Evolutionary conservation across 2,797 vertebrate genomes (phyloP), one percentile per base, ranked within the genome.

Genomic region (Eleutherodactylus coqui): DNA sequence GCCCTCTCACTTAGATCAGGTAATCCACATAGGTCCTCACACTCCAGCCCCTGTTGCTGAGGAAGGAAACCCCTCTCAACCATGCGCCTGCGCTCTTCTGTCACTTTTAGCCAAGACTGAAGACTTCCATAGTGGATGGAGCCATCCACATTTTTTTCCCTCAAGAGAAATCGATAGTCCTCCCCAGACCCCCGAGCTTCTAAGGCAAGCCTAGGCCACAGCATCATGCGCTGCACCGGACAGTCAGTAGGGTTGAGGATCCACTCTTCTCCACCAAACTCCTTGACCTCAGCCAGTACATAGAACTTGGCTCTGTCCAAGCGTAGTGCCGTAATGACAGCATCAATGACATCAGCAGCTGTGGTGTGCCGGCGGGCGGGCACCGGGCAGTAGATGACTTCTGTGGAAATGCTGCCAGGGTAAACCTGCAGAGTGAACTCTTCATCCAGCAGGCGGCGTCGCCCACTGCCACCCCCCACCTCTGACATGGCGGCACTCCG

Each of bases 191-290:
- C 91, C 5, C 96, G 96, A 91, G 97, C 97, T 93, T 99, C 98
- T 69, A 99, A 91, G 0, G 98, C 98, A 93, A 96, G 94, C 0
- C 98, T 97, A 0, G 98, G 98, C 98, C 98, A 99, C 84, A 99
- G 91, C 97, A 99, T 96, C 98, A 99, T 99, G 91, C 98, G 96
- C 88, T 99, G 98, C 89, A 98, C 98, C 0, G 98, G 98, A 89
- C 97, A 98, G 93, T 99, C 98, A 10, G 93, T 94, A 72, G 98
- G 98, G 93, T 99, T 99, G 89, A 99, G 96, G 88, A 99, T 98
- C 98, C 98, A 99, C 93, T 99, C 98, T 89, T 99, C 98, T 47
- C 98, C 98, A 1, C 98, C 98, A 17, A 99, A 99, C 91, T 99
- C 98, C 91, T 99, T 99, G 87, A 99, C 98, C 89, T 99, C 98